Evolutionary conservation across 2,113 vertebrate genomes (phyloP), one percentile per base, ranked within the genome.

Genomic region (Uropsilus gracilis): DNA sequence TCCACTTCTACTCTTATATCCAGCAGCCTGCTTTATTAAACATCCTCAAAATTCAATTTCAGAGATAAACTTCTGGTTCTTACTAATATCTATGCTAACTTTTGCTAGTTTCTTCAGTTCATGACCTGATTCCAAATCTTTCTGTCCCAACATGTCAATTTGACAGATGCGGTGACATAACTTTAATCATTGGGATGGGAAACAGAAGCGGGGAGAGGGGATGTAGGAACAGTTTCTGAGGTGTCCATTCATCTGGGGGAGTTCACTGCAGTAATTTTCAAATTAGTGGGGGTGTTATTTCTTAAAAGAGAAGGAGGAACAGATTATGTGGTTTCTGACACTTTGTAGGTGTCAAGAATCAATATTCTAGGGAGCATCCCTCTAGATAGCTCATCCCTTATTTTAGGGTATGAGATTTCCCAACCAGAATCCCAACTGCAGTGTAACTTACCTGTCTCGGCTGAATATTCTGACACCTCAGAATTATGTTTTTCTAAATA

Each of bases 391-490:
- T 34, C n/a, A 44, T 26, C 8, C 4, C 1, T 30, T 10, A 2
- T 95, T 92, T 71, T 24, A 17, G 6, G 2, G 2, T 53, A 6
- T 48, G 2, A 7, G 0, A 0, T 1, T 53, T 57, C 44, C 13
- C 22, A 66, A 3, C 12, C 32, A 63, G 66, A 89, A 32, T 14
- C 0, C 1, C 42, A 39, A 37, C 3, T 3, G 53, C 50, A 37
- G 0, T 3, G 3, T 24, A 48, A 39, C 22, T 76, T 8, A 14
- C 46, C 37, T 28, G 0, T 0, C 2, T 14, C 57, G 17, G 11
- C 9, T 73, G 17, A 88, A 1, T 2, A 59, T 68, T 50, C 26
- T 18, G 10, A 22, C 1, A 53, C 78, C 5, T 53, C 50, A 55
- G 11, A 55, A 13, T 1, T 72, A 22, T 37, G 1, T 32, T 26